phyloP scores from a whole-genome alignment of 2,113 vertebrate species.

The Petrocephalus microphthalmus region DNA sequence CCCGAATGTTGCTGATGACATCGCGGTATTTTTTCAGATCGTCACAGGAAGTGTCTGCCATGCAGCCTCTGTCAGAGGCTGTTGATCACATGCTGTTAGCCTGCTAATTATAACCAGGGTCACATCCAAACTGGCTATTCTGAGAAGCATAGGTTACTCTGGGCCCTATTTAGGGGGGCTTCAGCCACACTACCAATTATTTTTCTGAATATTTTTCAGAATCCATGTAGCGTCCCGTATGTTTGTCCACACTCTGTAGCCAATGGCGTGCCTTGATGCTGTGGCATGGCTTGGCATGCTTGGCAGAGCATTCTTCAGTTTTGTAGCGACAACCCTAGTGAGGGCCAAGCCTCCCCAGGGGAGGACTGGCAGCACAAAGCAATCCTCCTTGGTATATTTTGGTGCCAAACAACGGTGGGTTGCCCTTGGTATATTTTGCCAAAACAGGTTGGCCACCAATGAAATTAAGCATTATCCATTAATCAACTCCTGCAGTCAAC shows the following conservation, averaged over 20 bases:
- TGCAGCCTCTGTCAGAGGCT: not conserved
- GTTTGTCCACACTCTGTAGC: not conserved
- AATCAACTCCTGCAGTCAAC: not conserved
- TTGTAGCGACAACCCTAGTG: not conserved
- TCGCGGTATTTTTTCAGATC: not conserved
- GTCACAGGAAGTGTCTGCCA: not conserved
- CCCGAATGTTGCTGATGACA: not conserved
- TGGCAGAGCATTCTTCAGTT: not conserved
- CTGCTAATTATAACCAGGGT: not conserved
- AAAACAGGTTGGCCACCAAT: not conserved
- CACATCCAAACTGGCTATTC: not conserved
- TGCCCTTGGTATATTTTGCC: not conserved
- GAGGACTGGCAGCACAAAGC: not conserved
- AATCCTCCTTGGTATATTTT: no score
- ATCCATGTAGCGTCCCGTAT: not conserved
- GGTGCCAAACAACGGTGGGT: not conserved
- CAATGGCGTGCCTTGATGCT: no score
- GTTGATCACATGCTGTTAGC: not conserved
- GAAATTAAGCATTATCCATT: not conserved
- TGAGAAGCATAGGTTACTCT: not conserved
- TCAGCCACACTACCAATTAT: not conserved
- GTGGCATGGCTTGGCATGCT: not conserved
- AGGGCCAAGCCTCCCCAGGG: not conserved
- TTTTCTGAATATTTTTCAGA: not conserved
- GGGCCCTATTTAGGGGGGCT: not conserved